These are phyloP conservation scores for Hypotaenidia philippensis DNA, from an alignment of 2,797 vertebrate species.

Conservation along the genomic window DNA sequence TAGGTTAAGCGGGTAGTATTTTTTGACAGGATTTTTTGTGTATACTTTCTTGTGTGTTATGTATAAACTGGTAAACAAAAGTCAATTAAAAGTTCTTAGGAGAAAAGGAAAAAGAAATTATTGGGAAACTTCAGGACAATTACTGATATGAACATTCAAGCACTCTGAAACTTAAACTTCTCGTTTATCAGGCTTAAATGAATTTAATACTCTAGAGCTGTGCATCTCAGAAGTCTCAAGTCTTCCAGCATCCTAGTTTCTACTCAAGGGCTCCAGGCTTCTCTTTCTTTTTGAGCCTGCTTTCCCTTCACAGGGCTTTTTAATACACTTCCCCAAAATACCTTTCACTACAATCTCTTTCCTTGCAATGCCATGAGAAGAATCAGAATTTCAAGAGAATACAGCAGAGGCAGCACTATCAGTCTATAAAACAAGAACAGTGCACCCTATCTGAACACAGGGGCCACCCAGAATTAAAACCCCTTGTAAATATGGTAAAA, in stretches of 20 bases:
- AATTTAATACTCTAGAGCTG: neutral
- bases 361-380: neutral
- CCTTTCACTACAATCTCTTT: neutral
- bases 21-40: neutral
- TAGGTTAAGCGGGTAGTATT: neutral
- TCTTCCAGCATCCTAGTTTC: neutral
- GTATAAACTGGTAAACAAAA: neutral
- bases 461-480: neutral
- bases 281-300: neutral
- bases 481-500: neutral
- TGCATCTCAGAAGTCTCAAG: neutral
- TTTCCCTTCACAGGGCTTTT: neutral
- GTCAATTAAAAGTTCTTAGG: neutral
- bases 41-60: neutral
- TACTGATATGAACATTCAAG: neutral
- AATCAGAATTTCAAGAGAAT: neutral
- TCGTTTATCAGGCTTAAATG: neutral
- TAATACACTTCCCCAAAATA: neutral
- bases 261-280: neutral
- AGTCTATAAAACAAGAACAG: neutral
- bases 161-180: neutral
- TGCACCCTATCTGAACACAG: neutral
- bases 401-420: neutral
- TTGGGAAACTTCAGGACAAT: neutral
- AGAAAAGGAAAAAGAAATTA: neutral